Base-by-base conservation (phyloP, 92 coral and sea anemone species). In the Blastomussa wellsi region DNA sequence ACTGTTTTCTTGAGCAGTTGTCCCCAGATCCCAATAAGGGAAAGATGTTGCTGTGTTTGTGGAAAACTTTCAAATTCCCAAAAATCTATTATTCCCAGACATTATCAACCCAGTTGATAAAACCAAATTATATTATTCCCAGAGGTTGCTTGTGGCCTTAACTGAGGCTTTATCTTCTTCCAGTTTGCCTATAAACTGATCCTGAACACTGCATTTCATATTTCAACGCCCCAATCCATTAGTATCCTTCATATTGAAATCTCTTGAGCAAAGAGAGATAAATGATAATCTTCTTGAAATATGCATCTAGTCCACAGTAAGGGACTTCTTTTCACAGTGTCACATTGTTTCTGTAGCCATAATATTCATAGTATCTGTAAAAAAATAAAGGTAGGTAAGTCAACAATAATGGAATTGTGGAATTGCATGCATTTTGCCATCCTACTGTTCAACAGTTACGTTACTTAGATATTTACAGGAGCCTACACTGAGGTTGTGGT, bases 271-370 rank as follows among this genome's bases (percentile, higher is more conserved):
- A 28, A 0, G 77, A 44, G 16, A 3, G 14, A n/a, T n/a, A n/a
- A n/a, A n/a, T n/a, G n/a, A n/a, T 13, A 16, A 38, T 24, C 14
- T 49, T 20, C n/a, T 13, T 48, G 31, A 24, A 14, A n/a, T n/a
- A n/a, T 13, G 0, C 3, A 47, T 37, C 82, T 52, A 13, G 13
- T 39, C 8, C 39, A 7, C 22, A 44, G 68, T 2, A 76, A 62
- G 19, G 53, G 3, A 19, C 72, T 26, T 33, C 19, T 37, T 59
- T 83, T 78, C 81, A 92, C 28, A 90, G 77, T 4, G 90, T 95
- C n/a, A 97, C 99, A 78, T 85, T 77, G 87, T 97, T 97, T 59
- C 99, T 85, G 85, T 97, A 97, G 47, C 99, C 99, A 93, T 95
- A 95, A 72, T 97, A 89, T 71, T 97, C 99, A 75, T 91, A 90